These are phyloP conservation scores for Miniopterus natalensis DNA, from an alignment of 2,113 vertebrate genomes.

Conservation along the genomic window DNA sequence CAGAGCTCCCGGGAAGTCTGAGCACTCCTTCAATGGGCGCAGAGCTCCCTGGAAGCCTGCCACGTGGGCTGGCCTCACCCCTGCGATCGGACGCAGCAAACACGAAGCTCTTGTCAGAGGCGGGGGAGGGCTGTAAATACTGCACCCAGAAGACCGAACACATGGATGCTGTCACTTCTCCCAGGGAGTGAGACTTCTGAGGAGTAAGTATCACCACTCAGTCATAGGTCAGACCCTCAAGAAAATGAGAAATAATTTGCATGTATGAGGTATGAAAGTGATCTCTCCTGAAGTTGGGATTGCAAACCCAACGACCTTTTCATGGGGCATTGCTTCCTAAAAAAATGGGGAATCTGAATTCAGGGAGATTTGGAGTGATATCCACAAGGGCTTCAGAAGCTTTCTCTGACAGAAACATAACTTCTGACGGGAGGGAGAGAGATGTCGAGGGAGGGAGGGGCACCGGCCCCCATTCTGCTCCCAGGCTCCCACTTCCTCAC, in stretches of 20 bases:
- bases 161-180: neutral
- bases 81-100: neutral
- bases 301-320: neutral
- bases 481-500: neutral
- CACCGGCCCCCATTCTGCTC: neutral
- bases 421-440: neutral
- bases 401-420: neutral
- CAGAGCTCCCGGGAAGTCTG: conserved; percentile 71
- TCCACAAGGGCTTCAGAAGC: neutral
- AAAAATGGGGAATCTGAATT: neutral
- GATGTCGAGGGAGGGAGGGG: accelerated
- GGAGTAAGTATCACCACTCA: neutral
- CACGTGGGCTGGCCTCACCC: conserved; percentile 25
- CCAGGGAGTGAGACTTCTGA: neutral
- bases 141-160: neutral
- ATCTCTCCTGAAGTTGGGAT: neutral
- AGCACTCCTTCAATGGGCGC: conserved; percentile 50
- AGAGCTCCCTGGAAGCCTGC: conserved; percentile 65
- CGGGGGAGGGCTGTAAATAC: neutral
- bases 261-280: neutral
- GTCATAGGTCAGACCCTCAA: neutral
- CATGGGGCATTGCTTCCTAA: neutral
- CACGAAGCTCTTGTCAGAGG: neutral
- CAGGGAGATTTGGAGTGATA: neutral
- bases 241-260: neutral